These are phyloP conservation scores for Sepiola atlantica DNA, from an alignment of 2,888 invertebrate genomes.

Conservation along the genomic window DNA sequence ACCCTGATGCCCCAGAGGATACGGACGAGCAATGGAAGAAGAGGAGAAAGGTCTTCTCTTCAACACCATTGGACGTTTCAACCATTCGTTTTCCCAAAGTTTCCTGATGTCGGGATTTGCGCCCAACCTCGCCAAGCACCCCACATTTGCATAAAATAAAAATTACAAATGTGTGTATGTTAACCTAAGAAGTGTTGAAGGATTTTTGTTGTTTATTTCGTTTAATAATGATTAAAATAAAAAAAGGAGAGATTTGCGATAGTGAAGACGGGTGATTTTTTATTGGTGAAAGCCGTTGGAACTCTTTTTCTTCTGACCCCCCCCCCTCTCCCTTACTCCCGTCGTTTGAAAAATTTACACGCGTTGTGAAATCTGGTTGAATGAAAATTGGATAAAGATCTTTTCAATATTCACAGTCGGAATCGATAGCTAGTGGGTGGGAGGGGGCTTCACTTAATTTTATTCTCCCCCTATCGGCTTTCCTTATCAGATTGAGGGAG, in stretches of 20 bases:
- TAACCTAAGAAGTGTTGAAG: constrained; percentile 1
- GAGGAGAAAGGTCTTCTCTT: neutral
- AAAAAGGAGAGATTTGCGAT: neutral
- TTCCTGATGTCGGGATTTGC: neutral
- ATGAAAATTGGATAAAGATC: neutral
- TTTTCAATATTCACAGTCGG: neutral
- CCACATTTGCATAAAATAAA: neutral
- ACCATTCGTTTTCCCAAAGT: neutral
- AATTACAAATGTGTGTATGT: neutral
- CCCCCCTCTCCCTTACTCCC: neutral
- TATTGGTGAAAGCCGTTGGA: neutral
- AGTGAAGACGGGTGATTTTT: neutral
- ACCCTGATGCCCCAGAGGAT: neutral
- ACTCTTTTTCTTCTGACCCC: neutral
- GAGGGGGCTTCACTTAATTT: neutral
- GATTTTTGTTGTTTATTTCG: neutral
- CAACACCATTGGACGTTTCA: neutral
- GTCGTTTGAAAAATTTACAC: neutral
- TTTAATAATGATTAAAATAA: neutral
- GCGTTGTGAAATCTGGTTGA: neutral
- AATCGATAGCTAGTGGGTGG: neutral
- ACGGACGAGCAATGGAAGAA: neutral
- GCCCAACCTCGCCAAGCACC: too few relatives aligned
- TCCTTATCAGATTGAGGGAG: neutral
- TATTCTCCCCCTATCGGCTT: neutral